Evolutionary conservation across 2,797 vertebrate genomes (phyloP).

Genomic region (Microctenopoma lineatum): DNA sequence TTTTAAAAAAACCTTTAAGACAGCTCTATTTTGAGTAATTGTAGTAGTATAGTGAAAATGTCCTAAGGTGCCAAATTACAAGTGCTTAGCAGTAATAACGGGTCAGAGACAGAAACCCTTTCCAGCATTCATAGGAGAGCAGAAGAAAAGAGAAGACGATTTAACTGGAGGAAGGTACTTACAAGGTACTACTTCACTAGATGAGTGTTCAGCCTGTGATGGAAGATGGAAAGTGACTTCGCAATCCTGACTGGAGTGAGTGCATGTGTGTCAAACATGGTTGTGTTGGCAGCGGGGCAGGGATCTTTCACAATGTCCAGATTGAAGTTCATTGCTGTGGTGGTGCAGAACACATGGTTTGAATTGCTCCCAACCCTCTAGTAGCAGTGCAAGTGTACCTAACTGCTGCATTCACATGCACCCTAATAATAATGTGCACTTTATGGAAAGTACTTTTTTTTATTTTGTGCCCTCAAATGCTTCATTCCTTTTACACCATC

Average conservation of each 20-base stretch:
- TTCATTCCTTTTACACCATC: no score
- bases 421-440: no score
- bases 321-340: neutral
- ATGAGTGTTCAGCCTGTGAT: conserved; percentile 33
- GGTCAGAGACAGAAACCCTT: conserved; percentile 18
- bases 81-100: neutral
- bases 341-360: no score
- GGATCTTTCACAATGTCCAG: conserved; percentile 6
- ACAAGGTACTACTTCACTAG: conserved; percentile 22
- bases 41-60: neutral
- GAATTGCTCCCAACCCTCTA: conserved; percentile 23
- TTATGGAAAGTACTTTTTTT: no score
- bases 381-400: neutral
- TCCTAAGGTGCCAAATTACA: conserved; percentile 9
- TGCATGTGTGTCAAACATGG: conserved; percentile 3
- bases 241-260: neutral
- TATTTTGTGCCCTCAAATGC: no score
- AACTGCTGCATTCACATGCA: neutral
- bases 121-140: conserved; percentile 25
- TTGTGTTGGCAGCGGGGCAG: neutral
- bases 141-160: conserved; percentile 22
- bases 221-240: conserved; percentile 31
- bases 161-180: conserved; percentile 35
- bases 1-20: conserved; percentile 1
- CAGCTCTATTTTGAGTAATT: neutral